These are phyloP conservation scores for Caradrina clavipalpis DNA, from an alignment of 2,888 invertebrate genomes.

Conservation along the genomic window DNA sequence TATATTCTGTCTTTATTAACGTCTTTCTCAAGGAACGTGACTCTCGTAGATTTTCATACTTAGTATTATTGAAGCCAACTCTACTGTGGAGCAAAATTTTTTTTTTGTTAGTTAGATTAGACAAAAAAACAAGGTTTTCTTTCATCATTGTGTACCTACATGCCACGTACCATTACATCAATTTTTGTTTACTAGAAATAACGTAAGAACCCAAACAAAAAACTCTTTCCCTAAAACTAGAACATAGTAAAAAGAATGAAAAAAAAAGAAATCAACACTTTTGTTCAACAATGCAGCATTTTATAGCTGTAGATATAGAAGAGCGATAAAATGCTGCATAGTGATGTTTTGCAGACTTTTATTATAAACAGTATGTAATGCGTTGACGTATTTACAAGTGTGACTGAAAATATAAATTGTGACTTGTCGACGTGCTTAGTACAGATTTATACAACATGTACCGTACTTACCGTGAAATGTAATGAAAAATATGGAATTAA, in stretches of 20 bases:
- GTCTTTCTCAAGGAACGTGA: too few species aligned
- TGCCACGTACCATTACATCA: too few species aligned
- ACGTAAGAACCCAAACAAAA: background rate
- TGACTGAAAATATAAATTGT: constrained; percentile 43
- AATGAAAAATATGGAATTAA: constrained; percentile 12
- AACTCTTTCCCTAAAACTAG: constrained; percentile 2
- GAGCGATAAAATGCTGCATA: constrained; percentile 23
- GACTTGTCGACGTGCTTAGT: constrained; percentile 34
- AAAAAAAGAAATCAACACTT: constrained; percentile 12
- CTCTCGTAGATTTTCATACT: too few species aligned
- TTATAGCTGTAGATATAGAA: constrained; percentile 20
- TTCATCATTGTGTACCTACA: too few species aligned
- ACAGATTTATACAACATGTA: constrained; percentile 25
- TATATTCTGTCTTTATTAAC: too few species aligned
- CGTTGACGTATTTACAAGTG: constrained; percentile 55
- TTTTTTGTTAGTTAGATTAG: too few species aligned
- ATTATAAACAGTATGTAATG: constrained; percentile 38
- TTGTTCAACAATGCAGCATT: constrained; percentile 34
- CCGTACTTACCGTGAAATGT: constrained; percentile 1
- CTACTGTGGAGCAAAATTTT: too few species aligned
- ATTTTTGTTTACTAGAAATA: too few species aligned
- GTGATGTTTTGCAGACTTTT: constrained; percentile 36
- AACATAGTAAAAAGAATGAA: background rate
- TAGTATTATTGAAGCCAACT: too few species aligned
- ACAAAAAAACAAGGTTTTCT: too few species aligned